Evolutionary conservation across 2,797 vertebrate genomes (phyloP).

Genomic region (Eutrigla gurnardus): DNA sequence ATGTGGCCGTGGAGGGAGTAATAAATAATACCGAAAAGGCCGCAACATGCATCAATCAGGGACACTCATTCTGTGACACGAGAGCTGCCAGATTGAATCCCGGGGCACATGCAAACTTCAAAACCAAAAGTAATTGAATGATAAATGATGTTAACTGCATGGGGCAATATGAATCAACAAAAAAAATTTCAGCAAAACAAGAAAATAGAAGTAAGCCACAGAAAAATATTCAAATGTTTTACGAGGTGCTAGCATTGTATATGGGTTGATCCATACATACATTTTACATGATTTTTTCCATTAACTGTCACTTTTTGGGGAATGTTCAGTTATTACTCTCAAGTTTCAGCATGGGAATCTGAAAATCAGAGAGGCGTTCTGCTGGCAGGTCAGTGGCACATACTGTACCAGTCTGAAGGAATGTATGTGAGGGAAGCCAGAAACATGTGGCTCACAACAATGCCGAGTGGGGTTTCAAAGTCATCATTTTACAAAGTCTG

Average conservation of each 20-base stretch:
- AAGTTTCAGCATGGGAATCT: not conserved
- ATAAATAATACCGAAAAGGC: conserved; percentile 3
- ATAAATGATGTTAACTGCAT: not conserved
- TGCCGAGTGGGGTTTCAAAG: conserved; percentile 31
- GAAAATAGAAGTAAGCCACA: not conserved
- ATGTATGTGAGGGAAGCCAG: conserved; percentile 48
- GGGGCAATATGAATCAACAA: not conserved
- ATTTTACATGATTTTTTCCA: too few relatives aligned
- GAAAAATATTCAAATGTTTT: not conserved
- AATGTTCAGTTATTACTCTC: not conserved
- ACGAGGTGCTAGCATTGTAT: too few relatives aligned
- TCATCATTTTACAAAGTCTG: conserved; percentile 36
- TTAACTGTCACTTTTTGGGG: too few relatives aligned
- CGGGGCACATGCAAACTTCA: not conserved
- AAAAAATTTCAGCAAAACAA: not conserved
- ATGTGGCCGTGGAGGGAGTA: conserved; percentile 7
- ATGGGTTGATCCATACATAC: too few relatives aligned
- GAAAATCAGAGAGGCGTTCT: not conserved
- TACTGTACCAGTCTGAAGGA: conserved; percentile 38
- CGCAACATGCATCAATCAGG: conserved; percentile 2
- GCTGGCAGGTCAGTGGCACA: conserved; percentile 33
- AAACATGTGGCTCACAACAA: conserved; percentile 51
- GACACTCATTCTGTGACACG: not conserved
- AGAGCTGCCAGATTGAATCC: not conserved
- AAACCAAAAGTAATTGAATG: not conserved